These are phyloP conservation scores for Spilogale gracilis DNA, from an alignment of 2,113 vertebrate species.

Conservation along the genomic window DNA sequence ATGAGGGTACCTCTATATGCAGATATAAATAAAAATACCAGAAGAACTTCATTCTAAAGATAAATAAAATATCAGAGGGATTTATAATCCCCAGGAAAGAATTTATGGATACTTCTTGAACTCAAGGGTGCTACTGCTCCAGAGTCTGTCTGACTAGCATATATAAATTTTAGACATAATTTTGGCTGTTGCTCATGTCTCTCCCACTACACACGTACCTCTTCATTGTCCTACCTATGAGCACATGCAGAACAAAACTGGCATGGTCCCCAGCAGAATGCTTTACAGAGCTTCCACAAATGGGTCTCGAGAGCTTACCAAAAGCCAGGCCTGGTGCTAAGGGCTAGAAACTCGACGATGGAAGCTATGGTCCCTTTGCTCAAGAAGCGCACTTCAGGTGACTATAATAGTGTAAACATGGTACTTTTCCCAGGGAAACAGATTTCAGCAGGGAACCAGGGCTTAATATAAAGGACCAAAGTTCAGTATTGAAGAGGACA, in stretches of 20 bases:
- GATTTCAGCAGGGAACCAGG: conserved; percentile 17
- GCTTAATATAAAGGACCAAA: conserved; percentile 13
- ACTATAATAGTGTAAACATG: background rate
- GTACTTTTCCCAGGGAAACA: background rate
- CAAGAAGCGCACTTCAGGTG: background rate
- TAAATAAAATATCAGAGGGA: background rate
- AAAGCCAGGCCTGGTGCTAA: background rate
- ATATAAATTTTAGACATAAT: conserved; percentile 13
- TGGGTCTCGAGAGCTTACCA: background rate
- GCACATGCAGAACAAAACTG: background rate
- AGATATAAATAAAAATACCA: background rate
- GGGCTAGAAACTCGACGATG: background rate
- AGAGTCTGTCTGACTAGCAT: background rate
- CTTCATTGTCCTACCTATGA: background rate
- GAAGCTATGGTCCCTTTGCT: background rate
- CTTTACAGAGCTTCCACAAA: background rate
- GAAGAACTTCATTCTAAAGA: background rate
- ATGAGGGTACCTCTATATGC: background rate
- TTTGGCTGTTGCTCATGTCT: background rate
- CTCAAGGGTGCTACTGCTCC: background rate
- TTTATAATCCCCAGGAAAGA: background rate
- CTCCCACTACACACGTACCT: background rate
- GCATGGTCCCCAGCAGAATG: background rate
- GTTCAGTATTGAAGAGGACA: background rate
- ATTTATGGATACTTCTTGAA: background rate